Conservation (phyloP, 2,888 invertebrate genomes). For the Calameuta filiformis region DNA sequence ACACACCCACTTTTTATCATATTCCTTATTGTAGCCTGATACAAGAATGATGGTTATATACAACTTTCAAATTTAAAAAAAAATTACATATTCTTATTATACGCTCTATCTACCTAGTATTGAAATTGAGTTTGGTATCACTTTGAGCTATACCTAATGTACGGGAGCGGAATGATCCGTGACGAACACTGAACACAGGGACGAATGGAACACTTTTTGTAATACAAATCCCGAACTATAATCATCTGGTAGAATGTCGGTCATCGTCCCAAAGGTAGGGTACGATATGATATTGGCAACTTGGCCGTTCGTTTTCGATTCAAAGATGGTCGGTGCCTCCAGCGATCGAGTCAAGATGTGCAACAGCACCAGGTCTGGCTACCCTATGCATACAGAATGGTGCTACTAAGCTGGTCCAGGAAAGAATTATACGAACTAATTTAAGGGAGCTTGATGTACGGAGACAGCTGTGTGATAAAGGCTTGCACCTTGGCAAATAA, state of each 20-base stretch:
- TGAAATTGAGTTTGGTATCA: too few species aligned
- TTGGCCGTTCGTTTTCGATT: conserved; percentile 39
- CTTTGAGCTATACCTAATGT: neutral
- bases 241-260: conserved; percentile 19
- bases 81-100: too few species aligned
- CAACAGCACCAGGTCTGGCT: conserved; percentile 36
- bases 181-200: conserved; percentile 22
- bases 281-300: conserved; percentile 50
- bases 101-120: too few species aligned
- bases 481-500: neutral
- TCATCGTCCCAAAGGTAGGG: conserved; percentile 26
- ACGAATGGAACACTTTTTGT: conserved; percentile 36
- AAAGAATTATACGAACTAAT: conserved; percentile 60
- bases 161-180: neutral
- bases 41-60: too few species aligned
- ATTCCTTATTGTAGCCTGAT: neutral
- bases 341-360: conserved; percentile 21
- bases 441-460: conserved; percentile 38
- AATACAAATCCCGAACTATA: conserved; percentile 21
- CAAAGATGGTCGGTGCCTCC: conserved; percentile 39
- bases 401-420: conserved; percentile 54
- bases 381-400: conserved; percentile 65
- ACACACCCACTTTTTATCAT: neutral
- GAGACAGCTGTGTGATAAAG: neutral
- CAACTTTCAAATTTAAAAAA: too few species aligned